Evolutionary conservation across 23 tunicate genomes (phyloP), one percentile per base, ranked within the genome.

Genomic region (Trididemnum nubilum): DNA sequence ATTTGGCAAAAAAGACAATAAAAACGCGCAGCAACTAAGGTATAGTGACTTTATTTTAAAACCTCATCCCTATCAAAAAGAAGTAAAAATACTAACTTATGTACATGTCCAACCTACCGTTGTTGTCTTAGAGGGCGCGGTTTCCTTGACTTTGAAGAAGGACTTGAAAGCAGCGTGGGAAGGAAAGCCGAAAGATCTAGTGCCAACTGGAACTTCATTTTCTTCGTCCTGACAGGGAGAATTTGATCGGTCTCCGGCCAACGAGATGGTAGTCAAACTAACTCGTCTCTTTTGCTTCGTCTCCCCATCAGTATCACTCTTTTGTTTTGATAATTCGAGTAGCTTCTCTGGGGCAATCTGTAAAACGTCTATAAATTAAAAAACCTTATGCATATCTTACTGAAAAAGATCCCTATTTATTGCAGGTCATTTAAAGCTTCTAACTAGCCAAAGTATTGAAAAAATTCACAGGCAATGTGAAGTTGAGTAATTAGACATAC

Each of bases 111-210:
- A 44, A 44, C 12, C 15, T 44, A 44, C 54, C 54, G 15, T 44
- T 44, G 54, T 7, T 44, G 9, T 44, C 15, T 44, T 44, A 7
- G 54, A 15, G 15, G 67, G 67, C 22, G 26, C 38, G 31, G 9
- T 32, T 24, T 67, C 74, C 33, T 67, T 73, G 2, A 73, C 52
- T 51, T 79, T 79, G 79, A 85, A 85, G 65, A 85, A 85, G 1
- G 84, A 51, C 33, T 85, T 85, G 31, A 85, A 85, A 1, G 90
- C 90, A 23, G 60, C 65, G 84, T 85, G 90, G 0, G 90, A 49
- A 35, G 90, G 90, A 51, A 85, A 81, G 18, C 64, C 77, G 38
- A 81, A 81, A 3, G 64, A 39, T 64, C 27, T 26, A 18, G 34
- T 35, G 1, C 1, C 82, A 21, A 33, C 69, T 2, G 80, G 15